These are phyloP conservation scores for Emys orbicularis DNA, from an alignment of 2,797 vertebrate species.

Conservation along the genomic window DNA sequence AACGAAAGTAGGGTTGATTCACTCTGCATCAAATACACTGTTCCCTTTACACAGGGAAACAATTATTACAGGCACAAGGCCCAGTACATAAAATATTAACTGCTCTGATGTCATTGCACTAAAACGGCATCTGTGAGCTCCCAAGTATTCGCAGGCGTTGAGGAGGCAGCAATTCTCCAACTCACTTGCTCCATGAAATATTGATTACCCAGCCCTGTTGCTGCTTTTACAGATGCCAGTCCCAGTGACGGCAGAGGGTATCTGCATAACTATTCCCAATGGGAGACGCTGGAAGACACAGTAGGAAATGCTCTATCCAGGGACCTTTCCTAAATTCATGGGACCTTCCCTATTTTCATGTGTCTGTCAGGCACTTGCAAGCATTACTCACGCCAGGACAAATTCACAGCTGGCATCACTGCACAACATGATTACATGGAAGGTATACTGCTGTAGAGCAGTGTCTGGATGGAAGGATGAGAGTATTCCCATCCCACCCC, in stretches of 20 bases:
- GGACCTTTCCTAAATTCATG: neutral
- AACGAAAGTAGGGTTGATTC: neutral
- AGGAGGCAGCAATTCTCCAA: neutral
- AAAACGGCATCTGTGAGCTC: neutral
- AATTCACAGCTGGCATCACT: neutral
- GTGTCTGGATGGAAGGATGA: neutral
- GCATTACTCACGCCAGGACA: neutral
- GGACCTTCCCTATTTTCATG: neutral
- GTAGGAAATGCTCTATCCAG: neutral
- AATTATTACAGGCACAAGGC: neutral
- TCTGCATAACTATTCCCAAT: neutral
- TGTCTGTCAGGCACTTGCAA: neutral
- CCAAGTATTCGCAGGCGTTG: neutral
- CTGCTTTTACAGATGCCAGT: neutral
- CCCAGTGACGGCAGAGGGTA: neutral
- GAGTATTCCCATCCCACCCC: neutral
- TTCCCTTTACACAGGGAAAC: neutral
- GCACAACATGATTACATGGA: fast-evolving
- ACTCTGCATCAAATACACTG: neutral
- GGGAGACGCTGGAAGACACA: neutral
- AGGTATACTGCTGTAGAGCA: neutral
- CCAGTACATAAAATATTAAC: neutral
- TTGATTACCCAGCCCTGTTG: neutral
- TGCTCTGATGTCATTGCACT: neutral
- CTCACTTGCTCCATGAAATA: neutral